Base-by-base conservation (phyloP, 2,888 invertebrate genomes). In the Andrena bicolor region DNA sequence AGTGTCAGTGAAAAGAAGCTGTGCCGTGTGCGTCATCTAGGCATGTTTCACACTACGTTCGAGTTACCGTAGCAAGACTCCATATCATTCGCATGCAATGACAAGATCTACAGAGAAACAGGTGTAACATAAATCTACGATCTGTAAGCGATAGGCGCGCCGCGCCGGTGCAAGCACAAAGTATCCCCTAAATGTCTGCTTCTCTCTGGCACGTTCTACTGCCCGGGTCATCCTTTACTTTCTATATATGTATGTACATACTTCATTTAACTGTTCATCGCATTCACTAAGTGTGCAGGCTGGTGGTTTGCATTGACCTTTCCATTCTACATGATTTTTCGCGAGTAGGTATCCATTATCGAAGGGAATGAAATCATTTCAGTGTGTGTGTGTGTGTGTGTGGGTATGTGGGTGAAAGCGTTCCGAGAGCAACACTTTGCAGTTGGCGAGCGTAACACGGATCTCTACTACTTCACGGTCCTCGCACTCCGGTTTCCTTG, bases 91-190 rank as follows among this genome's bases (percentile, higher is more conserved):
- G 70, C 85, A 82, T 84, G 83, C 83, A 84, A 64, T 68, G 75
- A 80, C 61, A 82, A 71, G 56, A 51, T 77, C 77, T 82, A 83
- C 82, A 71, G 56, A 63, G 82, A 69, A 66, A 58, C 73, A 70
- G 74, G 79, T 73, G 83, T 80, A 84, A 75, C 82, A 78, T 76
- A 86, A 85, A 83, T 83, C 76, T 76, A 78, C 72, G 69, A 61
- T 84, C 61, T 56, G 74, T 71, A 89, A 88, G 80, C 83, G 63
- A 73, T 41, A 81, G 79, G 79, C 86, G 58, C 77, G 75, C 26
- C 86, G 58, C 77, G 75, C 26, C 74, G 74, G 69, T 66, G 79
- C 81, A 80, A 83, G 83, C 85, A 76, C 53, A 68, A 69, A 66
- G 28, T 76, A 32, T 83, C 60, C 65, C 64, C 56, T 76, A 35